phyloP scores from a whole-genome alignment of 2,888 invertebrate species.

The Chymomyza amoena region DNA sequence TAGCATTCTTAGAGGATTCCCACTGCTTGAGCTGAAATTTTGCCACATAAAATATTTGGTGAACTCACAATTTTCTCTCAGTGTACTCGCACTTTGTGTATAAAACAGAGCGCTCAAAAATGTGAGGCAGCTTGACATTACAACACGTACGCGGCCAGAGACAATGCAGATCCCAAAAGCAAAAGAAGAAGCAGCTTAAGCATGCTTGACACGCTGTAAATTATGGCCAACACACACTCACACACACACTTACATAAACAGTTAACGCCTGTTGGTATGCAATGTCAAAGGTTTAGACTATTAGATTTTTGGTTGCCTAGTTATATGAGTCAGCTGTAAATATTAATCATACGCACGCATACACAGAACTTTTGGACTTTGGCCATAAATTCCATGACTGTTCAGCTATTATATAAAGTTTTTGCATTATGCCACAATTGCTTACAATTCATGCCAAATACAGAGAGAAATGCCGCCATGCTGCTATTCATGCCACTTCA shows the following conservation, averaged over 20 bases:
- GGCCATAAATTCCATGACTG: background rate
- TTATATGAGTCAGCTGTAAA: background rate
- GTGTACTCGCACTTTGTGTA: conserved; percentile 30
- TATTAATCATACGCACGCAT: no score
- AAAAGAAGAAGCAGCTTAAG: conserved; percentile 58
- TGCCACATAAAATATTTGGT: no score
- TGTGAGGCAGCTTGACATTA: conserved; percentile 62
- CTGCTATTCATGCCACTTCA: background rate
- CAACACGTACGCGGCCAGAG: conserved; percentile 36
- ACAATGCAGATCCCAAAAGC: conserved; percentile 5
- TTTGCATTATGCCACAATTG: background rate
- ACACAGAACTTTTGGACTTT: background rate
- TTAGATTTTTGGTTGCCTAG: background rate
- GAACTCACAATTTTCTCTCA: no score
- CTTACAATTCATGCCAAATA: background rate
- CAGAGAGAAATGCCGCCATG: background rate
- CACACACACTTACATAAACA: no score
- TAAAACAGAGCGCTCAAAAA: conserved; percentile 48
- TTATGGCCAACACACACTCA: conserved; percentile 24
- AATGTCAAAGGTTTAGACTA: background rate
- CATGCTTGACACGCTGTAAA: conserved; percentile 48
- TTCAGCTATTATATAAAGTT: background rate
- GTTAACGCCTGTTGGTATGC: background rate
- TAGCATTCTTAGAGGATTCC: no score
- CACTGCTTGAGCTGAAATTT: no score